Evolutionary conservation across 2,797 vertebrate species (phyloP), one percentile per base, ranked within the genome.

Genomic region (Setipinna tenuifilis): DNA sequence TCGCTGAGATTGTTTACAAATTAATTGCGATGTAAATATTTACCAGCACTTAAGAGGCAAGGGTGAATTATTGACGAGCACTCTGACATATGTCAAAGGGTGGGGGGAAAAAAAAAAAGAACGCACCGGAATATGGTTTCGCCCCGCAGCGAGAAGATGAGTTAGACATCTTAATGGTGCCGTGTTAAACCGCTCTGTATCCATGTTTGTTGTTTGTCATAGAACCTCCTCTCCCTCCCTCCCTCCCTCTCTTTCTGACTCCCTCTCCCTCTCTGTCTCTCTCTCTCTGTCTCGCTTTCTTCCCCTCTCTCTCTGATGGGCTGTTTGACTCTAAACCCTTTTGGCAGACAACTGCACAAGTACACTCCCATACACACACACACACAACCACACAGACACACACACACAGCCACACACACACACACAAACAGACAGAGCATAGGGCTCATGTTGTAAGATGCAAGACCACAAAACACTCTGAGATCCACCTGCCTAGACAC

Each of bases 21-120:
- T 93, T 92, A 90, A 93, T 90, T n/a, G 17, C 81, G 6, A 83
- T 87, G 88, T 93, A 92, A 93, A 92, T 92, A 91, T 92, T 91
- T 91, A 91, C 81, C 31, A 3, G 35, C 83, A 46, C 83, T 89
- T 83, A 87, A 87, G 84, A 84, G 44, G 82, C 71, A 85, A 87
- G 88, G 86, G 90, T 92, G 88, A 91, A 93, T 93, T 88, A 93
- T 92, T 91, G 84, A 88, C 81, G 71, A 88, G 87, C 85, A 78
- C 31, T 85, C 84, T 92, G 91, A 90, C 90, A 91, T 88, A 83
- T 59, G 9, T 92, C 90, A 88, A 83, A 88, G 62, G 41, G 35
- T 48, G 50, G 35, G 35, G 35, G n/a, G n/a, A n/a, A 81, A 62
- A 21, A 83, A 80, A 62, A 65, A 81, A 89, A 84, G 85, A 84